Evolutionary conservation across 2,888 invertebrate species (phyloP).

Genomic region (Apocheima hispidaria): DNA sequence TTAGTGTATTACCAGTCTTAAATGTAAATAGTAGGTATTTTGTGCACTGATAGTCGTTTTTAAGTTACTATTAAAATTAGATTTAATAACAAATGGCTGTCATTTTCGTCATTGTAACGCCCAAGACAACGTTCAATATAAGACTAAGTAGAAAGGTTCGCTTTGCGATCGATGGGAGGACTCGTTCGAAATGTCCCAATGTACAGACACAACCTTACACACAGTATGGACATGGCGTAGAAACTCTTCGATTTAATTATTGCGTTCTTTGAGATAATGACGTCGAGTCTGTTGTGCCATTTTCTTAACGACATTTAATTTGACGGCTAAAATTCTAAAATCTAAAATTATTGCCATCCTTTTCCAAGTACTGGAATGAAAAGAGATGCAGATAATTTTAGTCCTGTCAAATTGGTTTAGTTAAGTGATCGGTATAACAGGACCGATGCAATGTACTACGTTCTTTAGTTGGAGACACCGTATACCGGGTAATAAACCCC

Average conservation of each 20-base stretch:
- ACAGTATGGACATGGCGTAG: constrained; percentile 8
- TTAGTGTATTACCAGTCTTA: constrained; percentile 66
- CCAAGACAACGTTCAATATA: constrained; percentile 65
- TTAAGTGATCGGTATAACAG: too few species aligned
- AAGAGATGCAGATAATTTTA: too few species aligned
- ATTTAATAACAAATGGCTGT: constrained; percentile 76
- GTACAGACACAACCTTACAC: constrained; percentile 13
- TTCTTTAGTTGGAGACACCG: too few species aligned
- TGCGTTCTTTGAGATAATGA: too few species aligned
- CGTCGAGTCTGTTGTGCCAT: too few species aligned
- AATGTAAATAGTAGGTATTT: constrained; percentile 78
- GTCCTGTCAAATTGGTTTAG: too few species aligned
- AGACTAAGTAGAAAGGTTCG: constrained; percentile 65
- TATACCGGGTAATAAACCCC: too few species aligned
- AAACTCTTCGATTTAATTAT: neutral
- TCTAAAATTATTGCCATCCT: too few species aligned
- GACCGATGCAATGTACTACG: too few species aligned
- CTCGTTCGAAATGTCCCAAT: constrained; percentile 39
- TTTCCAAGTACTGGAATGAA: too few species aligned
- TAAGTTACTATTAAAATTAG: constrained; percentile 73
- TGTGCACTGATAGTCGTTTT: constrained; percentile 80
- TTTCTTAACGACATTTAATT: too few species aligned
- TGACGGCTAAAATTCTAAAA: too few species aligned
- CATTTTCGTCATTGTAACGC: constrained; percentile 65
- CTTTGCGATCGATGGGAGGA: constrained; percentile 53